Base-by-base conservation (phyloP, 37 sponge, comb jelly and placozoan genomes). In the Aplysina aerophoba region DNA sequence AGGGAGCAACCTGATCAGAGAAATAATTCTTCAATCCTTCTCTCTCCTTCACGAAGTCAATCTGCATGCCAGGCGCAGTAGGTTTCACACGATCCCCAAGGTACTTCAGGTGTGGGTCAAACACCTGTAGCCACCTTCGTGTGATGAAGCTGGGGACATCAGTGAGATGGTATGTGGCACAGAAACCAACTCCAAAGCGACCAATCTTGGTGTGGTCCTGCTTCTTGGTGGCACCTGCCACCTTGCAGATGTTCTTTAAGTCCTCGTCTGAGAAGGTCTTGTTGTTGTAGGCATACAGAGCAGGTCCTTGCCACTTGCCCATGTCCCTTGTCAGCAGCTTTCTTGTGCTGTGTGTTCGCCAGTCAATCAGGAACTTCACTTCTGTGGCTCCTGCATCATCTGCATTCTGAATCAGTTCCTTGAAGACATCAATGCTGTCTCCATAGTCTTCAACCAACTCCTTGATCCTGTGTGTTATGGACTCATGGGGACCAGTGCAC, bases 331-430 rank as follows among this genome's bases (percentile, higher is more conserved):
- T 39, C 4, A 95, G 34, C 24, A 95, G 59, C 22, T 75, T 75
- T 1, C 54, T 40, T 31, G 35, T 35, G 24, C 79, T 64, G 28
- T 27, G 55, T 36, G n/a, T 31, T 13, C 87, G 64, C 93, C 93
- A 90, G 60, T 92, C 90, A 55, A 95, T 74, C n/a, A 95, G 81
- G 81, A 95, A 90, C 79, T 90, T 90, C 21, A 95, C 85, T 57
- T 87, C 80, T n/a, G 81, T 88, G 5, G 96, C 96, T 72, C 72
- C 72, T 27, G 96, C 96, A 90, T 95, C 96, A 86, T 95, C 96
- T 61, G 96, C 96, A 92, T 95, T 95, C 79, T 95, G 96, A 44
- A 92, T 87, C 13, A 95, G 71, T 67, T 95, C 96, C 59, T 95
- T 95, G 77, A 95, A 92, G 35, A 95, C 87, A 77, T 89, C 93